Conservation (phyloP, 2,888 invertebrate species). For the Bembecia ichneumoniformis region DNA sequence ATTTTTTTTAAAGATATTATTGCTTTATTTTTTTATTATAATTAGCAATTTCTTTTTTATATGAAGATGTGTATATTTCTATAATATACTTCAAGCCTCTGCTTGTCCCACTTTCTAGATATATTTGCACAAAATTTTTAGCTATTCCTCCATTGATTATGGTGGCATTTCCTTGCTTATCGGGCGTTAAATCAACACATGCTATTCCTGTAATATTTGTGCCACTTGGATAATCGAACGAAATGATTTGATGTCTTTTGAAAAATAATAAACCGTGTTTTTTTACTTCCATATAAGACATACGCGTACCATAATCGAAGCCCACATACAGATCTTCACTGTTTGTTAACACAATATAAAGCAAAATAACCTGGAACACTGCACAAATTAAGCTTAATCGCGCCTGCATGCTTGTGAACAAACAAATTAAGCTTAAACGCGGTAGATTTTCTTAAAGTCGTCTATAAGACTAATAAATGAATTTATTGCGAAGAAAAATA, state of each 20-base stretch:
- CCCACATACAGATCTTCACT: slow-evolving; percentile 17
- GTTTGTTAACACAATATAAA: background rate
- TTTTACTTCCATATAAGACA: slow-evolving; percentile 34
- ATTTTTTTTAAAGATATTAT: background rate
- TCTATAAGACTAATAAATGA: no score
- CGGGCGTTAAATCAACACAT: slow-evolving; percentile 25
- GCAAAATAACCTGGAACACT: background rate
- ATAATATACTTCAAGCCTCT: slow-evolving; percentile 21
- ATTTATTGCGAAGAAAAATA: no score
- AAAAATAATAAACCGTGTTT: slow-evolving; percentile 33
- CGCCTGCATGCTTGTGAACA: no score
- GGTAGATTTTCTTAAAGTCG: no score
- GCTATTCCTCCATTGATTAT: slow-evolving; percentile 26
- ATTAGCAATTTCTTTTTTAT: background rate
- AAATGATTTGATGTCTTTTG: slow-evolving; percentile 19
- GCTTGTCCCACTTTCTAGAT: slow-evolving; percentile 29
- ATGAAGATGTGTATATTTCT: slow-evolving; percentile 20
- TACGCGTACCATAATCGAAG: slow-evolving; percentile 28
- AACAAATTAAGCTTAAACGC: slow-evolving; percentile 2
- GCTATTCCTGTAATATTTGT: slow-evolving; percentile 33
- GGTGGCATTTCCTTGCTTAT: slow-evolving; percentile 19
- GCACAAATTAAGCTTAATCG: background rate
- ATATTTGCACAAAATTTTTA: slow-evolving; percentile 18
- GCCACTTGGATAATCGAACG: slow-evolving; percentile 25
- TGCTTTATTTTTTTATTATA: slow-evolving; percentile 1